Percentiles rank a stretch among this genome's conserved stretches.
Evolutionary conservation across 1,140 invertebrate genomes (phyloP).

Genomic region (Platyscapa corneri): DNA sequence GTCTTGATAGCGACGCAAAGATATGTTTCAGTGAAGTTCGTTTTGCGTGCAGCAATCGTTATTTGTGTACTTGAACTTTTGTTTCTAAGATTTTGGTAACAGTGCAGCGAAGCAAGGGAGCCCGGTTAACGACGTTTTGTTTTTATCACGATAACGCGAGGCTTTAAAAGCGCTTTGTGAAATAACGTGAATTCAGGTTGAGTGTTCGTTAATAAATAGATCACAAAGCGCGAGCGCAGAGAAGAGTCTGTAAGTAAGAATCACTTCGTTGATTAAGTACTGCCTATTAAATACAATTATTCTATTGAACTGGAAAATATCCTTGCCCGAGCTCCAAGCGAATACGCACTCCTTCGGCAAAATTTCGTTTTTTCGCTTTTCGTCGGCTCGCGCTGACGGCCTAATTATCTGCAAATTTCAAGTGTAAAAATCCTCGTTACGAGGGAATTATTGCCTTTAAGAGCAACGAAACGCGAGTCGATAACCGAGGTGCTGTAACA

Average conservation of each 20-base stretch:
- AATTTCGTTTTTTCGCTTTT: too few relatives aligned
- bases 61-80: not conserved
- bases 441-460: too few relatives aligned
- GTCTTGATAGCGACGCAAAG: slow-evolving; percentile 2
- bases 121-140: not conserved
- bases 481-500: too few relatives aligned
- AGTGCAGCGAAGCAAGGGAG: not conserved
- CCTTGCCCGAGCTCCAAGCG: not conserved
- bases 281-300: not conserved
- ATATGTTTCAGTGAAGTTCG: slow-evolving; percentile 9
- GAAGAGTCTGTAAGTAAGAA: not conserved
- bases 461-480: too few relatives aligned
- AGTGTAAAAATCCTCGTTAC: too few relatives aligned
- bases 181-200: not conserved
- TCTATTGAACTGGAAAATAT: not conserved
- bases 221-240: not conserved
- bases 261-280: not conserved
- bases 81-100: not conserved
- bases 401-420: too few relatives aligned
- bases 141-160: not conserved
- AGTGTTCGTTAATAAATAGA: not conserved
- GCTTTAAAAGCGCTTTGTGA: not conserved
- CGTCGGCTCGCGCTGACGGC: too few relatives aligned
- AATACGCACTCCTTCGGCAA: not conserved
- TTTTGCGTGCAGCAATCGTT: not conserved